Evolutionary conservation across 2,113 vertebrate species (phyloP), one percentile per base, ranked within the genome.

Genomic region (Fukomys damarensis): DNA sequence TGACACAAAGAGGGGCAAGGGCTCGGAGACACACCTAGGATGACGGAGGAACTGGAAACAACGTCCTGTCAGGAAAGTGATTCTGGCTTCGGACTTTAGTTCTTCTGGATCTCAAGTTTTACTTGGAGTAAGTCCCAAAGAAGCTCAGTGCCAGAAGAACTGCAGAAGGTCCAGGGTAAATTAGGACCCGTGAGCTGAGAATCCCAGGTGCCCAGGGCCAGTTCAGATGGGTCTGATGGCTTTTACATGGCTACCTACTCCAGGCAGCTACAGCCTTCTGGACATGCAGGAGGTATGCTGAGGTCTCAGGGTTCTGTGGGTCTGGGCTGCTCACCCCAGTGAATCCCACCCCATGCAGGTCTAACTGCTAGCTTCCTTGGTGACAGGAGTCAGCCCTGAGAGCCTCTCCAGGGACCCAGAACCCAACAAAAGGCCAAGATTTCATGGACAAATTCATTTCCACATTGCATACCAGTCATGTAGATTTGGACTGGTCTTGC

Each of bases 21-120:
- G 61, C 79, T 28, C 2, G 54, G 49, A 59, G 76, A 86, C 10
- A 19, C 12, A 7, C 7, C n/a, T 9, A 70, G 61, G n/a, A 46
- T 0, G 24, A 35, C 30, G 0, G 32, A 76, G 49, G 32, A 70
- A 3, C 10, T 0, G 0, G 38, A 49, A 79, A 28, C 8, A 5
- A 93, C 41, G 61, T 35, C 35, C 54, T n/a, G 3, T 17, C 22
- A 11, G 86, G 70, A 59, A 28, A 43, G 43, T n/a, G 41, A 24
- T 2, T 6, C 68, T 68, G 13, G n/a, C 54, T 80, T 12, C 72
- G 89, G 43, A 81, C 85, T 77, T 74, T 52, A n/a, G 76, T 17
- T 79, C 41, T 61, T 76, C 89, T 19, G 83, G 32, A 66, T 61
- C 77, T 70, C 52, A 13, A 43, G 91, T 58, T 72, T 38, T 3